A percentile compares a stretch with the other conserved stretches of the same genome.
Conservation (phyloP, 2,113 vertebrate genomes). For the Serinus canaria region DNA sequence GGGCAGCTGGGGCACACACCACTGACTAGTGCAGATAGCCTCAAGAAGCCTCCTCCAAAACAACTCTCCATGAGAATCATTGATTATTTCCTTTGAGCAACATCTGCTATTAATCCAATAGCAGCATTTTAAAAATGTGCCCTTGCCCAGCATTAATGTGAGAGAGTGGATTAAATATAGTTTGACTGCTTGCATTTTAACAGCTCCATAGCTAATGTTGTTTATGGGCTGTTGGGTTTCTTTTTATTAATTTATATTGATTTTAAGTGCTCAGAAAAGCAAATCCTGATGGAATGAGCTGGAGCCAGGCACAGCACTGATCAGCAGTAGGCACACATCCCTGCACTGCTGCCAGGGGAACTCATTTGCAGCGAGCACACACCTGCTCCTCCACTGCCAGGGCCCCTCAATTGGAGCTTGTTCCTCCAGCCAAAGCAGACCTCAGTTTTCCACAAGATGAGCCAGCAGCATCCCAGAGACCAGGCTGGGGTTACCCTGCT, state of each 20-base stretch:
- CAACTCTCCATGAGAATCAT: not conserved
- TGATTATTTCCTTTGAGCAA: not conserved
- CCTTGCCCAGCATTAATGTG: not conserved
- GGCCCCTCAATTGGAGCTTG: not conserved
- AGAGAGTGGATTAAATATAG: conserved; percentile 20
- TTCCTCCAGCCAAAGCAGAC: not conserved
- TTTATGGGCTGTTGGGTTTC: conserved; percentile 59
- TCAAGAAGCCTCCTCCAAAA: not conserved
- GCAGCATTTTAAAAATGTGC: not conserved
- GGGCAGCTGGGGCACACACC: not conserved
- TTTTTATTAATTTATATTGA: conserved; percentile 69
- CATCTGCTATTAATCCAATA: conserved; percentile 30
- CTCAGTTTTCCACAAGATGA: not conserved
- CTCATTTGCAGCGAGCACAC: not conserved
- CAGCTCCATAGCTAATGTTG: conserved; percentile 20
- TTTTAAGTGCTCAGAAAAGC: conserved; percentile 22
- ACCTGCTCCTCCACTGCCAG: not conserved
- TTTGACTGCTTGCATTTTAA: conserved; percentile 33
- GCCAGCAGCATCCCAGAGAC: not conserved
- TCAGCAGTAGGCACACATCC: not conserved
- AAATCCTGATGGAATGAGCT: conserved; percentile 1
- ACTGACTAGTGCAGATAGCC: not conserved
- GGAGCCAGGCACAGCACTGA: not conserved
- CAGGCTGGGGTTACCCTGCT: not conserved
- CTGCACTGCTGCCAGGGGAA: not conserved